Conservation (phyloP, 2,888 invertebrate genomes). For the Clostera curtula region DNA sequence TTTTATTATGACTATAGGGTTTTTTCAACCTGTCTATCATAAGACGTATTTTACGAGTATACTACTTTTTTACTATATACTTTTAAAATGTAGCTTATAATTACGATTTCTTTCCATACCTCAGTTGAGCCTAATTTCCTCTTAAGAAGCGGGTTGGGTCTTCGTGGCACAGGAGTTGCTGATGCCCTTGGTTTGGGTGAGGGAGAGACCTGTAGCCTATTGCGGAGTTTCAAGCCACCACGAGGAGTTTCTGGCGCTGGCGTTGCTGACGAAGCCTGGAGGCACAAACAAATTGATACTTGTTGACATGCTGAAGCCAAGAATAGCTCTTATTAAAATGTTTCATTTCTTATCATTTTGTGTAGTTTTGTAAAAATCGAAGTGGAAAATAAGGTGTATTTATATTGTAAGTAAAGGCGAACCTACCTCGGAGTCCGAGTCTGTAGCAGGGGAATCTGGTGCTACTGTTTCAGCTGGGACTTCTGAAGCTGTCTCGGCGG, state of each 20-base stretch:
- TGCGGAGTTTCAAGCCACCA: slow-evolving; percentile 45
- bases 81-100: no score
- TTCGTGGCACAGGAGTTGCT: slow-evolving; percentile 63
- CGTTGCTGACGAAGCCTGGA: slow-evolving; percentile 42
- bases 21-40: no score
- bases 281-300: slow-evolving; percentile 2
- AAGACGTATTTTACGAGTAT: no score
- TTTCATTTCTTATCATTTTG: no score
- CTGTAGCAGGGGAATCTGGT: slow-evolving; percentile 45
- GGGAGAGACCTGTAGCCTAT: slow-evolving; percentile 60
- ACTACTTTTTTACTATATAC: no score
- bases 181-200: slow-evolving; percentile 65
- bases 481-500: slow-evolving; percentile 58
- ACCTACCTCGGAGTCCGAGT: slow-evolving; percentile 53
- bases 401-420: neutral
- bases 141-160: slow-evolving; percentile 72
- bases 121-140: slow-evolving; percentile 66
- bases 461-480: slow-evolving; percentile 55
- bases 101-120: no score
- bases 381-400: no score
- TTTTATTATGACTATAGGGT: no score
- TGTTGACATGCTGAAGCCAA: no score
- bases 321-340: no score
- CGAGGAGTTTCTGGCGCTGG: slow-evolving; percentile 49
- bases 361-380: no score